Percentiles rank a stretch among this genome's conserved stretches.
Conservation (phyloP, 1,140 invertebrate genomes). For the Drosophila quadrilineata region DNA sequence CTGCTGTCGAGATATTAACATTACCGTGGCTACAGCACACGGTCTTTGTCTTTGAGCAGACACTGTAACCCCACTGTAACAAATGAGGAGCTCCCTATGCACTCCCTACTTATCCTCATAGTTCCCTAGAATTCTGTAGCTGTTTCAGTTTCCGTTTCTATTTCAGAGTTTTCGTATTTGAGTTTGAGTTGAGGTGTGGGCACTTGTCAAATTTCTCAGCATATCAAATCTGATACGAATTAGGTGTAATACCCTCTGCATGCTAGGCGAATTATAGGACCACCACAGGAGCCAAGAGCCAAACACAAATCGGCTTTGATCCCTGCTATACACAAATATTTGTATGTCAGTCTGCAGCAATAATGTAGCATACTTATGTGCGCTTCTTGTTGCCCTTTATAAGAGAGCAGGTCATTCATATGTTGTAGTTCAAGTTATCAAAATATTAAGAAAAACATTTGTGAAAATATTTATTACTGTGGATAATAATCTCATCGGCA, state of each 20-base stretch:
- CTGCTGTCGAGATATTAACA: not conserved
- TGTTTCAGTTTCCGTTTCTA: not conserved
- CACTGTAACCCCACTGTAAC: not conserved
- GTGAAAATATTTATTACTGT: no score
- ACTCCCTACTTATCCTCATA: no score
- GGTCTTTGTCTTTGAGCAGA: slow-evolving; percentile 16
- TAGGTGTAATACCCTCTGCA: slow-evolving; percentile 23
- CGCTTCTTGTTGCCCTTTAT: no score
- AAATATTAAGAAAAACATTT: no score
- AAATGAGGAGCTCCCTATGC: not conserved
- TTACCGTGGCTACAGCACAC: slow-evolving; percentile 9
- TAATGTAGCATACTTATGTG: not conserved
- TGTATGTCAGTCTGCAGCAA: no score
- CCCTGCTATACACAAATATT: no score
- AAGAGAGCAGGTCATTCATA: no score
- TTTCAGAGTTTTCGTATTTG: no score
- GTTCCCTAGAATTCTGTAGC: slow-evolving; percentile 1
- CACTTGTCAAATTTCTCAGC: slow-evolving; percentile 36
- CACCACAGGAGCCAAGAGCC: not conserved
- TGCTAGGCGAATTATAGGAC: not conserved
- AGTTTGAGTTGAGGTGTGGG: not conserved
- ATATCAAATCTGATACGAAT: slow-evolving; percentile 39
- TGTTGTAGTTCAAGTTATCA: no score
- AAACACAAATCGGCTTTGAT: slow-evolving; percentile 31
- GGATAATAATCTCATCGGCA: no score